These are phyloP conservation scores for Danio choprae DNA, from an alignment of 2,797 vertebrate species.

Conservation along the genomic window DNA sequence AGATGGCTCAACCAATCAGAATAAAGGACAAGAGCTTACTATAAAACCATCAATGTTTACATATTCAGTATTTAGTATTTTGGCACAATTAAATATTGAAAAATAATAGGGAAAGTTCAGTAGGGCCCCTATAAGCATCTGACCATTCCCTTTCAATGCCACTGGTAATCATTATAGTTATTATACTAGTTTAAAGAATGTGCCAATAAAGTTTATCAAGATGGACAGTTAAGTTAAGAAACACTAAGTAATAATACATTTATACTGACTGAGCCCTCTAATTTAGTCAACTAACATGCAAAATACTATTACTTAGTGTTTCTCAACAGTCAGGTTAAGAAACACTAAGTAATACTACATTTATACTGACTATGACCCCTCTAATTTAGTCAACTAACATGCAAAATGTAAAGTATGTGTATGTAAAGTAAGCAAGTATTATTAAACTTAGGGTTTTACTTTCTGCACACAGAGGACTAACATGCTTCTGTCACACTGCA, in stretches of 20 bases:
- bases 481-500: slow-evolving; percentile 57
- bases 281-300: slow-evolving; percentile 11
- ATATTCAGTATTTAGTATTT: not conserved
- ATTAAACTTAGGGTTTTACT: not conserved
- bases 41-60: not conserved
- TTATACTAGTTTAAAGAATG: not conserved
- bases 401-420: not conserved
- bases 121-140: too few species aligned
- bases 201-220: not conserved
- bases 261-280: not conserved
- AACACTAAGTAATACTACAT: not conserved
- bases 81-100: not conserved
- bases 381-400: slow-evolving; percentile 13
- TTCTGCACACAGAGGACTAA: not conserved
- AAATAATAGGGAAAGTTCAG: not conserved
- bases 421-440: not conserved
- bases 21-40: not conserved
- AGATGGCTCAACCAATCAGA: too few species aligned
- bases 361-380: not conserved
- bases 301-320: too few species aligned
- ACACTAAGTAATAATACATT: not conserved
- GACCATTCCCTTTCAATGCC: too few species aligned
- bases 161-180: not conserved
- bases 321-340: not conserved
- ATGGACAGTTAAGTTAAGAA: not conserved